Evolutionary conservation across 2,113 vertebrate species (phyloP), one percentile per base, ranked within the genome.

Genomic region (Xiphophorus maculatus): DNA sequence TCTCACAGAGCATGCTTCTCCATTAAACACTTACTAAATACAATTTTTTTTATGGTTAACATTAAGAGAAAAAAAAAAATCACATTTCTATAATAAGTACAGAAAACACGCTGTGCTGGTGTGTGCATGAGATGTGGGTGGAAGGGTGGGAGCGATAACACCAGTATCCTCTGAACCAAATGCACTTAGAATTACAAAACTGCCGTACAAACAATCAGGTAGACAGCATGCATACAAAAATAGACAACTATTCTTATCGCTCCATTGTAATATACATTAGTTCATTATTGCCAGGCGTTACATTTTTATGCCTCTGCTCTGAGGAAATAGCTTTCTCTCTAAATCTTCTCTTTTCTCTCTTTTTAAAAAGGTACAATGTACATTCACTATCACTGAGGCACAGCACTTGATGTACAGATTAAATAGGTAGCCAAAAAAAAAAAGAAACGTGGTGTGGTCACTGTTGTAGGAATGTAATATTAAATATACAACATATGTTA

Each of bases 221-320:
- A 88, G 92, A 95, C 90, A 74, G 92, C 92, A 94, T 94, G 93
- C 95, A 94, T 95, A 95, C 93, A 95, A 95, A 95, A 95, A 95
- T 95, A 95, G 91, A 95, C 94, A 84, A 85, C 81, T 93, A 89
- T 90, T 91, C 89, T 90, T 82, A 88, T 84, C 87, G 79, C 81
- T 87, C 80, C 81, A 88, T 79, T 84, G 83, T 84, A 87, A 89
- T 90, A 87, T 89, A 90, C 88, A 82, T 83, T 79, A 83, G 73
- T 85, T 89, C 88, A 87, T 94, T 94, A 94, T 93, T 94, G 93
- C 92, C 91, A 88, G 86, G 82, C 84, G 22, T 90, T 78, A 74
- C 69, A 76, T 80, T 77, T 76, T 69, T 85, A 76, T 87, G 79
- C 75, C 84, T 76, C 84, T 76, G 71, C 74, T 74, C 79, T 58